Conservation (phyloP, 2,797 vertebrate species). For the Acridotheres tristis region DNA sequence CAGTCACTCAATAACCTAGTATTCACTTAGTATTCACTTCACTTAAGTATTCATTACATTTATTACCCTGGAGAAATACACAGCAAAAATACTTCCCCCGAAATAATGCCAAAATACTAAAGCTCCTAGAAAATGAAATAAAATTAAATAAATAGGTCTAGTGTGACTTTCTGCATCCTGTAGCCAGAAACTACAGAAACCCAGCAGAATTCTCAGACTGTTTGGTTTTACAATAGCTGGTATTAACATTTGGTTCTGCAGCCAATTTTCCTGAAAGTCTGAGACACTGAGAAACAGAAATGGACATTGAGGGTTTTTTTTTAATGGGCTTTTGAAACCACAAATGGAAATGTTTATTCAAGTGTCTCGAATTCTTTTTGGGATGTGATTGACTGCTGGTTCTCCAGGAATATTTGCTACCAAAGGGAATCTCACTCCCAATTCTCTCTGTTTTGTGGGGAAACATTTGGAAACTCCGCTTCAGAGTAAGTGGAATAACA, state of each 20-base stretch:
- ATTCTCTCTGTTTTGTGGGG: neutral
- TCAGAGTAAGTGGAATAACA: neutral
- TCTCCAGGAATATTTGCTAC: slow-evolving; percentile 11
- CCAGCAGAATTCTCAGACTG: neutral
- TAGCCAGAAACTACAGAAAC: neutral
- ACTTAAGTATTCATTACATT: neutral
- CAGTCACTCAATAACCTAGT: neutral
- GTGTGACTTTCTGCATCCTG: neutral
- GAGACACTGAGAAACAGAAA: neutral
- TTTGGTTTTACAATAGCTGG: neutral
- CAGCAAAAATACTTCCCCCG: neutral
- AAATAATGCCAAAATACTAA: neutral
- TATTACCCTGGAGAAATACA: neutral
- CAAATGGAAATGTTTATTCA: slow-evolving; percentile 34
- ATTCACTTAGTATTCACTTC: neutral
- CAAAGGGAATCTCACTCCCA: neutral
- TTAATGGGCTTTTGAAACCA: slow-evolving; percentile 17
- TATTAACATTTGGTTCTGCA: neutral
- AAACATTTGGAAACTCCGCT: neutral
- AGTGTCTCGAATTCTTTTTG: slow-evolving; percentile 5
- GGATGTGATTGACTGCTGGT: neutral
- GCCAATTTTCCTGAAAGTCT: neutral
- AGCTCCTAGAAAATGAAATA: neutral
- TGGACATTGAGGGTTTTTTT: neutral
- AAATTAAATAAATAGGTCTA: neutral